A percentile compares a stretch with the other conserved stretches of the same genome.
Evolutionary conservation across 2,888 invertebrate species (phyloP).

Genomic region (Archips crataeganus): DNA sequence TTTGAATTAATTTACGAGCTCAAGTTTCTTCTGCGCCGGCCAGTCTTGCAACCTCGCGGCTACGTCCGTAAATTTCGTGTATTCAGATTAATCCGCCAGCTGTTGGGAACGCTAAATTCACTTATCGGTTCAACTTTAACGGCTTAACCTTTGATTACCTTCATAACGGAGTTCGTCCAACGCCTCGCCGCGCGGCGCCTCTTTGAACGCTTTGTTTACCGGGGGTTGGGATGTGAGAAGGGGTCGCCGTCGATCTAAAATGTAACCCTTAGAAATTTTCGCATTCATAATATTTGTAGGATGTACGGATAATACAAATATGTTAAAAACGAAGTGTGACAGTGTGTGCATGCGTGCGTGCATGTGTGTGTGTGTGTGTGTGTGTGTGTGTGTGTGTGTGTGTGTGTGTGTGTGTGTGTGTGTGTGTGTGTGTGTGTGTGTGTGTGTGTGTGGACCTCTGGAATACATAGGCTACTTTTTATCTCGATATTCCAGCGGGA

Average conservation of each 20-base stretch:
- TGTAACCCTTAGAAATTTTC: no score
- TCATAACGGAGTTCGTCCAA: not conserved
- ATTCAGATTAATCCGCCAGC: slow-evolving; percentile 29
- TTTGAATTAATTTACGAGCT: not conserved
- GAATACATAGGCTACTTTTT: no score
- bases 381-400: no score
- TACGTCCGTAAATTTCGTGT: slow-evolving; percentile 19
- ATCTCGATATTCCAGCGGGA: no score
- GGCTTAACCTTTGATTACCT: slow-evolving; percentile 36
- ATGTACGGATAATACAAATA: no score
- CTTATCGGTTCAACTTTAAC: slow-evolving; percentile 27
- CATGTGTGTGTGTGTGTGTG: no score
- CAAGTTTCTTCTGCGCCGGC: not conserved
- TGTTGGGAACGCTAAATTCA: slow-evolving; percentile 29
- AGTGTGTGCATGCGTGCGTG: no score
- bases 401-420: no score
- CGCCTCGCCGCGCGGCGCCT: not conserved
- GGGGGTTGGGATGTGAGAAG: not conserved
- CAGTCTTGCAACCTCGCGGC: not conserved
- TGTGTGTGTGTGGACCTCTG: no score
- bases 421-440: no score
- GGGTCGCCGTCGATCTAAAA: not conserved
- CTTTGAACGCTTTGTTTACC: not conserved
- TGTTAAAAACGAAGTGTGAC: no score
- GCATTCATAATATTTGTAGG: no score